A percentile compares a stretch with the other conserved stretches of the same genome.
Conservation (phyloP, 2,113 vertebrate species). For the Psittacara wagleri region DNA sequence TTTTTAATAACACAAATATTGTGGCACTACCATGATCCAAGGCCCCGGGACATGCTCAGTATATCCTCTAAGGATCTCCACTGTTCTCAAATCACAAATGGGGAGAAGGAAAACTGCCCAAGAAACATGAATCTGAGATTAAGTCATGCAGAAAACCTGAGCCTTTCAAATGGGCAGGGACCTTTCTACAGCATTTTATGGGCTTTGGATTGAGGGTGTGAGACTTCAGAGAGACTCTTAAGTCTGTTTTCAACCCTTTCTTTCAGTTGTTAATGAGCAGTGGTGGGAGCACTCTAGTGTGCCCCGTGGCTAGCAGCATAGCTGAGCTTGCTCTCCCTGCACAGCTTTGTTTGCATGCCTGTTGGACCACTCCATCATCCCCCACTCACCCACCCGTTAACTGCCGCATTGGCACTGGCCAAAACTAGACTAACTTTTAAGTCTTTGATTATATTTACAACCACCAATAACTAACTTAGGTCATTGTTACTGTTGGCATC, state of each 20-base stretch:
- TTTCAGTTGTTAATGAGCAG: not conserved
- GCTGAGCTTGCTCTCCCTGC: not conserved
- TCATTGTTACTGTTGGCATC: not conserved
- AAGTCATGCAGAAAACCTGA: not conserved
- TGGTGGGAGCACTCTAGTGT: not conserved
- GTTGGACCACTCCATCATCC: not conserved
- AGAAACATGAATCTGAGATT: not conserved
- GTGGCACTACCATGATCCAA: not conserved
- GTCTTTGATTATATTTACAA: not conserved
- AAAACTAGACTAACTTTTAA: not conserved
- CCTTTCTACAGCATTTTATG: constrained; percentile 12
- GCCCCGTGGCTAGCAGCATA: not conserved
- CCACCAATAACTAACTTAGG: not conserved
- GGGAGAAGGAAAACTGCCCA: not conserved
- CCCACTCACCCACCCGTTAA: not conserved
- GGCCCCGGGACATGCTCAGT: not conserved
- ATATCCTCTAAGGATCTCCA: not conserved
- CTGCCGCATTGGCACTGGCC: not conserved
- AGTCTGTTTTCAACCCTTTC: not conserved
- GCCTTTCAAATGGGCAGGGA: not conserved
- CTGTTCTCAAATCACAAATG: not conserved
- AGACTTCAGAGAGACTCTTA: not conserved
- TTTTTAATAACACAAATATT: not conserved
- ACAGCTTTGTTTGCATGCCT: not conserved
- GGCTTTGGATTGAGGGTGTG: not conserved